These are phyloP conservation scores for Numenius phaeopus DNA, from an alignment of 2,797 vertebrate species.

Conservation along the genomic window DNA sequence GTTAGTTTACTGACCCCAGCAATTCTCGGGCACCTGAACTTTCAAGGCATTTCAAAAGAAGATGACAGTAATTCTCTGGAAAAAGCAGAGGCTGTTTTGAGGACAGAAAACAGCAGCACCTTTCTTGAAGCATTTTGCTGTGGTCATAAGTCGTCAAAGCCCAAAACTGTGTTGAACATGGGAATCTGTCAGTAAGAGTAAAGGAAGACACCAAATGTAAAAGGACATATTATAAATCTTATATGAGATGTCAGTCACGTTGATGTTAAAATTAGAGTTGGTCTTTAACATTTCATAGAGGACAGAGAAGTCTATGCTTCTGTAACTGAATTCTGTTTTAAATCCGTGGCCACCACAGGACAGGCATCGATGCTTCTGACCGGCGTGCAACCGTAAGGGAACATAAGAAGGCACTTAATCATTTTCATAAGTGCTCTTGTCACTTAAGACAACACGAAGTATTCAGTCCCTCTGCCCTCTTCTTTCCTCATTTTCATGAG, in stretches of 20 bases:
- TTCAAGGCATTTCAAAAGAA: neutral
- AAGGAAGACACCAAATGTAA: neutral
- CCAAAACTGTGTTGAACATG: neutral
- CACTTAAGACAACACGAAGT: neutral
- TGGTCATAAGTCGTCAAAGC: neutral
- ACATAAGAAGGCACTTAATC: neutral
- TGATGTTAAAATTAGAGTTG: conserved; percentile 21
- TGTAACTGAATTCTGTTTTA: neutral
- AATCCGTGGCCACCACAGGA: neutral
- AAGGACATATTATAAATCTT: neutral
- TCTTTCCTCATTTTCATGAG: neutral
- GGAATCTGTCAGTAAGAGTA: neutral
- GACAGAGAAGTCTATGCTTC: neutral
- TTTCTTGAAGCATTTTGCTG: neutral
- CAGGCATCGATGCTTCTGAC: neutral
- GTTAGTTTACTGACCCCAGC: neutral
- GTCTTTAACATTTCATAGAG: conserved; percentile 43
- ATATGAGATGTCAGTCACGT: neutral
- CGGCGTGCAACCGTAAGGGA: neutral
- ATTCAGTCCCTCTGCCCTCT: neutral
- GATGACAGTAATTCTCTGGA: neutral
- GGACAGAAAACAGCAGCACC: neutral
- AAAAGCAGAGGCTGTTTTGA: neutral
- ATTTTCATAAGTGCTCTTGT: neutral
- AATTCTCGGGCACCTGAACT: neutral